Base-by-base conservation (phyloP, 2,888 invertebrate species). In the Drosophila ezoana region DNA sequence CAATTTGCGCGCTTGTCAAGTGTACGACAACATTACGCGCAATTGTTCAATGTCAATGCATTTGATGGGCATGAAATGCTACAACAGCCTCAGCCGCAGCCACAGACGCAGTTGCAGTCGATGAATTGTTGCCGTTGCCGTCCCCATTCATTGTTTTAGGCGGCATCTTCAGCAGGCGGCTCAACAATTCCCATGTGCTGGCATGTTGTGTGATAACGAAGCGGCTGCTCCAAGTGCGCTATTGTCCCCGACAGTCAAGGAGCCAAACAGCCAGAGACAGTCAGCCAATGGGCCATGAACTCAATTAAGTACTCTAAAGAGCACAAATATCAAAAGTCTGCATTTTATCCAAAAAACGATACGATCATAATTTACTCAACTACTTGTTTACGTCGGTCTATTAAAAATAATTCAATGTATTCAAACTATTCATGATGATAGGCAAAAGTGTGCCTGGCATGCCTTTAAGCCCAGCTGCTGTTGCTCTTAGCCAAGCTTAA, bases 21-120 rank as follows among this genome's bases (percentile, higher is more conserved):
- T 87, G 86, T 88, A 87, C 89, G 86, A 87, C 86, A 87, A 87
- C 86, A 87, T 87, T 87, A 87, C 89, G 89, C 86, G 86, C 89
- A 87, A 87, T 87, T 87, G 86, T 87, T 87, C 89, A 87, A 87
- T 87, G 89, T 87, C 86, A 87, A 76, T 76, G 89, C 80, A 84
- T 84, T 88, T 89, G 87, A 86, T 86, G 88, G 81, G 86, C 88
- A 88, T 87, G 84, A 86, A 87, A 88, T 87, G 81, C 81, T 54
- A 44, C 71, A 75, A 40, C 48, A 57, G 54, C 45, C 58, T 44
- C 51, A 62, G 35, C 11, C 35, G 16, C 40, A n/a, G 37, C n/a
- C 11, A 35, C 37, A 40, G 33, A 6, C 14, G 16, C 48, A 23
- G 33, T 23, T 33, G 1, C 23, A 59, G 43, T 70, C 63, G 64